Conservation (phyloP, 2,888 invertebrate species). For the Coelinius sp. region DNA sequence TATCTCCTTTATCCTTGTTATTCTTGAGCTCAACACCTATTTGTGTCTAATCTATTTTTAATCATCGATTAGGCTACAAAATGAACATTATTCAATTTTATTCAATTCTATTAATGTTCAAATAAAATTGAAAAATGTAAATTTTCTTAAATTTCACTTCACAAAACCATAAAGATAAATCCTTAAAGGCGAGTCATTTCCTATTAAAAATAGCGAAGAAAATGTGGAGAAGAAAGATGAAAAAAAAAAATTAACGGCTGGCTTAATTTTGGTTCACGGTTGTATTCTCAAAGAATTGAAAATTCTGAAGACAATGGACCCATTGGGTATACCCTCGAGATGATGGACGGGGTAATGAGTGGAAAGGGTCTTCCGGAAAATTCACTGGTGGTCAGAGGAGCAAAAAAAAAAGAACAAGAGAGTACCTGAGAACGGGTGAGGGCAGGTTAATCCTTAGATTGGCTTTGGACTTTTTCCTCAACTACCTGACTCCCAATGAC, state of each 20-base stretch:
- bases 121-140: neutral
- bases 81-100: no score
- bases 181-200: neutral
- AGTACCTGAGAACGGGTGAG: constrained; percentile 24
- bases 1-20: neutral
- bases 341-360: constrained; percentile 25
- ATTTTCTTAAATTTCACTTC: no score
- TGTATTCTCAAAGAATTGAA: neutral
- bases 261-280: constrained; percentile 4
- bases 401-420: constrained; percentile 34
- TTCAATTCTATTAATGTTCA: neutral
- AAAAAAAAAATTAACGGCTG: neutral
- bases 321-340: neutral
- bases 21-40: neutral
- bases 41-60: neutral
- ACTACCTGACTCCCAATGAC: constrained; percentile 57
- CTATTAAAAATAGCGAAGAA: neutral
- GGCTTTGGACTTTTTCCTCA: constrained; percentile 51
- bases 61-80: no score
- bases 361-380: neutral
- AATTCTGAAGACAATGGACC: neutral
- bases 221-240: neutral
- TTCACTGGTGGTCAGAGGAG: constrained; percentile 25
- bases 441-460: constrained; percentile 60
- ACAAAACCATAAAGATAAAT: neutral